Conservation (phyloP, 2,797 vertebrate species). For the Gymnoscopelus braueri region DNA sequence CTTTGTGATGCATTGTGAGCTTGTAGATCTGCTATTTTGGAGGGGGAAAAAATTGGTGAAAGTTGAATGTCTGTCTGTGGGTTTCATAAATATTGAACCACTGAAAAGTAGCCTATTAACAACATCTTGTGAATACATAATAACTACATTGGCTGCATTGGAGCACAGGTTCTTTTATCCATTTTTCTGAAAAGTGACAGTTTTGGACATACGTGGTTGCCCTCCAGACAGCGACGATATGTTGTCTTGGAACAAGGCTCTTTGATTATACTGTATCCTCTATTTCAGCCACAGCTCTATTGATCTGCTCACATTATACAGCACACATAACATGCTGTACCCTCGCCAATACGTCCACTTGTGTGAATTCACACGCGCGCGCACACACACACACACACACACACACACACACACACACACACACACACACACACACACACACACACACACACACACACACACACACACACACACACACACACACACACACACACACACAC, state of each 20-base stretch:
- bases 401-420: neutral
- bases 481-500: too few relatives aligned
- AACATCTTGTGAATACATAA: too few relatives aligned
- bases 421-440: neutral
- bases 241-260: constrained; percentile 3
- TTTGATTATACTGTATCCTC: neutral
- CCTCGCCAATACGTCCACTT: neutral
- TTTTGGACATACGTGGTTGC: too few relatives aligned
- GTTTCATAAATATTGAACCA: too few relatives aligned
- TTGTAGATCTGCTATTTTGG: too few relatives aligned
- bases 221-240: neutral
- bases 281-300: neutral
- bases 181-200: too few relatives aligned
- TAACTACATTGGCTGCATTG: too few relatives aligned
- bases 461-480: neutral
- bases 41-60: too few relatives aligned
- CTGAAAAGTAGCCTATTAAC: too few relatives aligned
- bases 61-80: too few relatives aligned
- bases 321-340: neutral
- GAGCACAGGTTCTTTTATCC: too few relatives aligned
- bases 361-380: neutral
- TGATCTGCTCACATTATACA: constrained; percentile 1
- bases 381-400: neutral
- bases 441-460: neutral
- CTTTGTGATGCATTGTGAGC: too few relatives aligned